These are phyloP conservation scores for Morone saxatilis DNA, from an alignment of 2,113 vertebrate species.

Conservation along the genomic window DNA sequence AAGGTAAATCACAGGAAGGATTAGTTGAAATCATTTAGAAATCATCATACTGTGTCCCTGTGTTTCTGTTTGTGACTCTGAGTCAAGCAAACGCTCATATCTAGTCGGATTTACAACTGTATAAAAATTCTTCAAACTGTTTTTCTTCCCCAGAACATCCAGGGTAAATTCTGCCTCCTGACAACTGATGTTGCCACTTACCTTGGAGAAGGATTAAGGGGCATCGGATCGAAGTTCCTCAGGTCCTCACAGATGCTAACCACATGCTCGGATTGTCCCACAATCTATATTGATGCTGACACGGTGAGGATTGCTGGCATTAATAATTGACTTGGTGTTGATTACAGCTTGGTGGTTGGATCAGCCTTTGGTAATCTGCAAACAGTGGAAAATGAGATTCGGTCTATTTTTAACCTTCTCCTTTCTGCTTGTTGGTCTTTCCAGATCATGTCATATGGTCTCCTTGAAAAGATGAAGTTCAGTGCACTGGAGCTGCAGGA, in stretches of 20 bases:
- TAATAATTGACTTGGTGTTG: neutral
- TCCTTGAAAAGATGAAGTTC: constrained; percentile 98
- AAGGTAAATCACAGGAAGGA: constrained; percentile 84
- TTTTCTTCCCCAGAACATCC: constrained; percentile 90
- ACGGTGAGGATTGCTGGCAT: constrained; percentile 87
- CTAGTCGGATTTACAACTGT: neutral
- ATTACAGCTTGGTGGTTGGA: neutral
- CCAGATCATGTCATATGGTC: constrained; percentile 96
- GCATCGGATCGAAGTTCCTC: constrained; percentile 97
- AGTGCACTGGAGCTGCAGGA: constrained; percentile 97
- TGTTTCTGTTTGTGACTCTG: neutral
- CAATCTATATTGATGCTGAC: constrained; percentile 96
- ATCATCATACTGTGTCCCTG: neutral
- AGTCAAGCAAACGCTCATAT: neutral
- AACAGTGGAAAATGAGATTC: no score
- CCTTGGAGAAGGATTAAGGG: constrained; percentile 94
- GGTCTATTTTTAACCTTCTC: neutral
- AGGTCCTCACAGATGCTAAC: constrained; percentile 97
- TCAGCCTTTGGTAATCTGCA: neutral
- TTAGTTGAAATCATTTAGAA: neutral
- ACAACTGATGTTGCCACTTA: constrained; percentile 95
- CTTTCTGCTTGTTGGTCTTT: constrained; percentile 45
- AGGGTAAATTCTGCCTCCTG: constrained; percentile 96
- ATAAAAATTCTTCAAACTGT: neutral
- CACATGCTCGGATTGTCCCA: constrained; percentile 96